phyloP scores from a whole-genome alignment of 2,888 invertebrate genomes.

The Meghimatium bilineatum region DNA sequence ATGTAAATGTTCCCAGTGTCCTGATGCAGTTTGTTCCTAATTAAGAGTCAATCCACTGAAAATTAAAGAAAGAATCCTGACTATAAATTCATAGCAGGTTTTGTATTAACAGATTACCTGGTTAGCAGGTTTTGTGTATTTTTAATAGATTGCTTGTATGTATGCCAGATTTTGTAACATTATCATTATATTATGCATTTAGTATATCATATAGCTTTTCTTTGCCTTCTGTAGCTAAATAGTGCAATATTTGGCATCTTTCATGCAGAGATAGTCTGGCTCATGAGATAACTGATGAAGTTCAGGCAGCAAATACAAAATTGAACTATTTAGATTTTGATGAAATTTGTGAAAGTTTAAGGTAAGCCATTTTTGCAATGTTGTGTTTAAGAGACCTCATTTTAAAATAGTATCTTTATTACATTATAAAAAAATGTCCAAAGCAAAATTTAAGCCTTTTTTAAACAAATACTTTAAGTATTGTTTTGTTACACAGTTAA shows the following conservation, averaged over 20 bases:
- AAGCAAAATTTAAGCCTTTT: too few species aligned
- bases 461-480: too few species aligned
- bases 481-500: too few species aligned
- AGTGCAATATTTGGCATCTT: neutral
- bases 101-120: neutral
- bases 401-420: neutral
- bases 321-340: conserved; percentile 71
- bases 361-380: conserved; percentile 56
- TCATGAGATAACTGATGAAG: conserved; percentile 57
- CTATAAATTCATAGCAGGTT: neutral
- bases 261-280: conserved; percentile 42
- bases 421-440: neutral
- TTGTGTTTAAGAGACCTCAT: neutral
- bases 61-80: too few species aligned
- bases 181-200: neutral
- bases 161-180: neutral
- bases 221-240: neutral
- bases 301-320: conserved; percentile 70
- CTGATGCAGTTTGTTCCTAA: too few species aligned
- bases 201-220: neutral
- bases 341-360: conserved; percentile 70
- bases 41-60: too few species aligned
- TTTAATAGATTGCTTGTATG: neutral
- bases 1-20: too few species aligned
- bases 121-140: neutral